These are phyloP conservation scores for Cydia strobilella DNA, from an alignment of 1,140 invertebrate species.

Conservation along the genomic window DNA sequence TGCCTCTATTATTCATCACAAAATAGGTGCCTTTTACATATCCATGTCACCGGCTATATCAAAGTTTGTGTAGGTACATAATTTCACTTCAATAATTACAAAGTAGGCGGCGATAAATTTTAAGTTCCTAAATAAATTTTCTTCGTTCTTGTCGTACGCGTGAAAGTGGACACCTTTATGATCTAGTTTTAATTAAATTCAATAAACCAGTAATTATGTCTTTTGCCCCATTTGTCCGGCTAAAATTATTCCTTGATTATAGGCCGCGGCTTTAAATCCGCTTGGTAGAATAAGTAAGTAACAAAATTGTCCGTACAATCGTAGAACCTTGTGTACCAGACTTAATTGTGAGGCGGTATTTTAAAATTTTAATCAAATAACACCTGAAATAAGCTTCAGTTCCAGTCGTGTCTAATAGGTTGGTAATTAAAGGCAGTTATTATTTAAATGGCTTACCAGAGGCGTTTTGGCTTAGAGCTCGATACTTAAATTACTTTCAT, in stretches of 20 bases:
- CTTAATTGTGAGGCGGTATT: conserved; percentile 59
- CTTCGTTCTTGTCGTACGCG: conserved; percentile 56
- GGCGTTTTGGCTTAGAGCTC: conserved; percentile 15
- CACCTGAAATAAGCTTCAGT: conserved; percentile 73
- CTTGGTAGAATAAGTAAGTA: conserved; percentile 49
- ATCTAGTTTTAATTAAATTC: conserved; percentile 69
- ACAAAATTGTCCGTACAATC: conserved; percentile 52
- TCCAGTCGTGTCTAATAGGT: conserved; percentile 51
- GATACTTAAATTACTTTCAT: conserved; percentile 25
- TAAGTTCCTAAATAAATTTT: conserved; percentile 60
- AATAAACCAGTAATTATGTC: conserved; percentile 65
- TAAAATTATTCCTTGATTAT: conserved; percentile 69
- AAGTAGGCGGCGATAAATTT: conserved; percentile 48
- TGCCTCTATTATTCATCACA: conserved; percentile 3
- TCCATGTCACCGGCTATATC: neutral
- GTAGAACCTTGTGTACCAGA: conserved; percentile 51
- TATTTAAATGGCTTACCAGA: conserved; percentile 38
- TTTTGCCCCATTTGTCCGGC: conserved; percentile 70
- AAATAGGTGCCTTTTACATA: neutral
- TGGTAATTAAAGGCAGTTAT: conserved; percentile 56
- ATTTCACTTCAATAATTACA: conserved; percentile 54
- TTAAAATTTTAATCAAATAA: conserved; percentile 73
- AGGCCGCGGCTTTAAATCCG: conserved; percentile 65
- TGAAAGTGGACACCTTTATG: conserved; percentile 72
- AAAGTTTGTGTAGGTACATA: neutral